Base-by-base conservation (phyloP, 2,113 vertebrate genomes). In the Mohoua ochrocephala region DNA sequence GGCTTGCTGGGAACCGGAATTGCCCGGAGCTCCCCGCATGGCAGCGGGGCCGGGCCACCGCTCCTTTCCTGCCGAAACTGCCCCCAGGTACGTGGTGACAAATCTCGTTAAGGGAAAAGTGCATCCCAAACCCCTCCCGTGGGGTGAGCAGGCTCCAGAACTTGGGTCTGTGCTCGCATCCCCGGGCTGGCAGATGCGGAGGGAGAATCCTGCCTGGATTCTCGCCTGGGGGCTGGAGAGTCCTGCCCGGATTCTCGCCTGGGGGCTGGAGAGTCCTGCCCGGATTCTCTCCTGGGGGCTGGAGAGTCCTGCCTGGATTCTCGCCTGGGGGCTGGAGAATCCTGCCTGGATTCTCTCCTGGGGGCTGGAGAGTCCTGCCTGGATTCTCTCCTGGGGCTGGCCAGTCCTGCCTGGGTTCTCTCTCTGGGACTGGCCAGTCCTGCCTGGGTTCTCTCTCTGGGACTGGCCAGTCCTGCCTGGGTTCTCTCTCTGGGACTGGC, bases 41-140 rank as follows among this genome's bases (percentile, higher is more conserved):
- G 1, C 52, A 20, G 1, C 27, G 1, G 9, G 35, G 37, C 6
- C 1, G 7, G 0, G 1, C 2, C 37, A n/a, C n/a, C n/a, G n/a
- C n/a, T n/a, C 54, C n/a, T 15, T 20, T 35, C 27, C 56, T 24
- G 0, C 35, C 4, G 41, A 31, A 52, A 26, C 64, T 70, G 59
- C 44, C 65, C 26, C 52, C 57, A 11, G 31, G 3, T 15, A 1
- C 6, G 37, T 8, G 16, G 20, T 41, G 27, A 24, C 73, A 49
- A 39, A 47, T 8, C 42, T 30, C 61, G 7, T 5, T 15, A 26
- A 13, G 39, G 30, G 22, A 9, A 22, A 63, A 53, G 9, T 7
- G 37, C 26, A 6, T 39, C 37, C 4, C 37, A 35, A 39, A 16
- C 24, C n/a, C 44, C 19, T 31, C 12, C 63, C 19, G 0, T 10